These are phyloP conservation scores for Fundulus diaphanus DNA, from an alignment of 2,797 vertebrate species.

Conservation along the genomic window DNA sequence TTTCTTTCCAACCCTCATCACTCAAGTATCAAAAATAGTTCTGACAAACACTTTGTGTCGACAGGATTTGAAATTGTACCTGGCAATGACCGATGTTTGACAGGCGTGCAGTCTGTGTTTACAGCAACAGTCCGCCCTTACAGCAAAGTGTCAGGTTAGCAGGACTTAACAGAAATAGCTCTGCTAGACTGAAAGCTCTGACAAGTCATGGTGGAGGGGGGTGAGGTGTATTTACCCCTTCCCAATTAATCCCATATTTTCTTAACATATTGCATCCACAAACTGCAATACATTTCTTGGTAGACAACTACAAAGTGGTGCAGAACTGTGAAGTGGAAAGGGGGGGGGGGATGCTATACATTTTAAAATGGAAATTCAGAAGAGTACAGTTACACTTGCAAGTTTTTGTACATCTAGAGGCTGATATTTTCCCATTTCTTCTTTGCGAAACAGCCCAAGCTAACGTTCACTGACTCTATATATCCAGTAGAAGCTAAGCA, in stretches of 20 bases:
- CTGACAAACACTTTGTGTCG: not conserved
- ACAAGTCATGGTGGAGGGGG: slow-evolving; percentile 2
- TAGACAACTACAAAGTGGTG: not conserved
- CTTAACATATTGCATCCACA: not conserved
- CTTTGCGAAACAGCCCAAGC: too few species aligned
- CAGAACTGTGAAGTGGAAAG: not conserved
- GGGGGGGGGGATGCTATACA: too few species aligned
- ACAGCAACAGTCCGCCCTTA: slow-evolving; percentile 38
- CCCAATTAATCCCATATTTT: too few species aligned
- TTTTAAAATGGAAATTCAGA: not conserved
- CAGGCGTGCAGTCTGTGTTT: slow-evolving; percentile 49
- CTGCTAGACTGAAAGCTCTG: slow-evolving; percentile 44
- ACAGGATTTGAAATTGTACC: slow-evolving; percentile 6
- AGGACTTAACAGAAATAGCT: slow-evolving; percentile 61
- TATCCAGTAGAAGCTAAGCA: too few species aligned
- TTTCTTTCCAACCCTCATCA: not conserved
- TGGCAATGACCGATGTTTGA: slow-evolving; percentile 35
- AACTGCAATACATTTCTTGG: not conserved
- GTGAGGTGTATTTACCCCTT: not conserved
- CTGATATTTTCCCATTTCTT: not conserved
- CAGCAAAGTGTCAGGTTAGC: slow-evolving; percentile 65
- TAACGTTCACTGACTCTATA: too few species aligned
- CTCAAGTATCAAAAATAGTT: not conserved
- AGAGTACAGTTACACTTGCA: not conserved
- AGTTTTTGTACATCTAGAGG: not conserved